Percentiles rank a stretch among this genome's conserved stretches.
Evolutionary conservation across 2,113 vertebrate species (phyloP).

Genomic region (Myotis davidii): DNA sequence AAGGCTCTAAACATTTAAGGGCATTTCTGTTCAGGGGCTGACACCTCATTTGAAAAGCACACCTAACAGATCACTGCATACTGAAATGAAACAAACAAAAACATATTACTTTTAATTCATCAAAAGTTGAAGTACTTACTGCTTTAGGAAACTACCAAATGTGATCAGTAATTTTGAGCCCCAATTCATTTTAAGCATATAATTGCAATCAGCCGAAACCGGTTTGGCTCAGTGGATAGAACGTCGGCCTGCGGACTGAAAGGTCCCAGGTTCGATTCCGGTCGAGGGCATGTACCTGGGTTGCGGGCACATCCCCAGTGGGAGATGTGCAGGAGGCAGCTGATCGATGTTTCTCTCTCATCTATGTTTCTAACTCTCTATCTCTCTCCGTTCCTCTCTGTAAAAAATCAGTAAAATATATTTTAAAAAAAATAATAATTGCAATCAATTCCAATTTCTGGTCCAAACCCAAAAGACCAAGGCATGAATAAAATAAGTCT

Average conservation of each 20-base stretch:
- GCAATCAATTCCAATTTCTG: neutral
- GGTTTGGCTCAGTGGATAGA: too few relatives aligned
- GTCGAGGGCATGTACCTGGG: too few relatives aligned
- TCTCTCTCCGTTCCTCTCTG: too few relatives aligned
- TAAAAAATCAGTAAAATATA: too few relatives aligned
- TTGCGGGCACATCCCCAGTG: too few relatives aligned
- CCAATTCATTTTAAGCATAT: neutral
- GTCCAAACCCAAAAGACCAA: neutral
- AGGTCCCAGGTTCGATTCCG: too few relatives aligned
- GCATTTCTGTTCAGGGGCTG: neutral
- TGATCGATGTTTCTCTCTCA: too few relatives aligned
- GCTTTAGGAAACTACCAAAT: slow-evolving; percentile 17
- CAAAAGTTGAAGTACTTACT: neutral
- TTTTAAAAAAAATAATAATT: too few relatives aligned
- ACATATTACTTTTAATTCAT: neutral
- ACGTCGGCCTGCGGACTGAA: too few relatives aligned
- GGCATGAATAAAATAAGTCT: neutral
- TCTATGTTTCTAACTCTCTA: too few relatives aligned
- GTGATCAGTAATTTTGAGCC: neutral
- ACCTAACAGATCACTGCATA: neutral
- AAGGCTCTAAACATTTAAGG: neutral
- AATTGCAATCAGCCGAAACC: neutral
- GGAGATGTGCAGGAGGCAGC: too few relatives aligned
- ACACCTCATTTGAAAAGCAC: neutral
- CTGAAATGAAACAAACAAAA: neutral